Conservation (phyloP, 2,888 invertebrate genomes). For the Patella caerulea region DNA sequence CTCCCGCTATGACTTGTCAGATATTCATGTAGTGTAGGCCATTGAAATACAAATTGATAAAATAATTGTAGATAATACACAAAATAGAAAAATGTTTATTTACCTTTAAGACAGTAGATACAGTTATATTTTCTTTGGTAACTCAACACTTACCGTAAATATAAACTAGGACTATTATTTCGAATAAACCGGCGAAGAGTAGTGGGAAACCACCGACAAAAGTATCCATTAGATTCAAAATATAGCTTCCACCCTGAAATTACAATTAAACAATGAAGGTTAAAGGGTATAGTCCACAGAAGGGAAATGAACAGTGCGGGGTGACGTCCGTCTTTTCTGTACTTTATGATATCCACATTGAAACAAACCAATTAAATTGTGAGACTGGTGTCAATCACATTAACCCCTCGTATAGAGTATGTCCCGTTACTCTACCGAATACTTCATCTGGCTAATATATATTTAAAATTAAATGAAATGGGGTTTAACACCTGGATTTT, state of each 20-base stretch:
- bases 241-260: slow-evolving; percentile 73
- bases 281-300: not conserved
- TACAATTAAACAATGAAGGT: slow-evolving; percentile 4
- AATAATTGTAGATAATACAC: not conserved
- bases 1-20: no score
- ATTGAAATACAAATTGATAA: not conserved
- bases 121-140: not conserved
- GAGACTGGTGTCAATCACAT: no score
- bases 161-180: slow-evolving; percentile 64
- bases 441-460: no score
- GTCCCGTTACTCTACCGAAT: no score
- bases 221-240: slow-evolving; percentile 68
- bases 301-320: not conserved
- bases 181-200: slow-evolving; percentile 69
- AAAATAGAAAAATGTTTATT: no score
- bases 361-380: no score
- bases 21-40: no score
- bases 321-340: not conserved
- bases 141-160: slow-evolving; percentile 66
- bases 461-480: no score
- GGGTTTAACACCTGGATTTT: no score
- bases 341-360: not conserved
- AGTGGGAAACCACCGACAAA: slow-evolving; percentile 70
- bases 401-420: no score
- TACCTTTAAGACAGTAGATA: no score